Percentiles rank a stretch among this genome's conserved stretches.
Conservation (phyloP, 2,888 invertebrate species). For the Entomobrya proxima region DNA sequence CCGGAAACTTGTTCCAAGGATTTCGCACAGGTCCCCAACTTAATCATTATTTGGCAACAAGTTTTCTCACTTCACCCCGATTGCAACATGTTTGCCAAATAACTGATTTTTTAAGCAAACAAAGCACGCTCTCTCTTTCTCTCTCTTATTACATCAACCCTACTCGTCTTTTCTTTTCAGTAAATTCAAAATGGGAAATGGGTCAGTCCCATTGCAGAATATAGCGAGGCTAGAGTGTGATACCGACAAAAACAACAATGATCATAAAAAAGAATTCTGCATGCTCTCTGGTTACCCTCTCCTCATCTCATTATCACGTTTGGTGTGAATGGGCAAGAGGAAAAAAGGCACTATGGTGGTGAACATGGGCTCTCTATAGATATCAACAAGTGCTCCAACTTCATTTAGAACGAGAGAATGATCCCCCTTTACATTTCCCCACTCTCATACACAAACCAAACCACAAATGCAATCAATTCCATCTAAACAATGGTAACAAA, state of each 20-base stretch:
- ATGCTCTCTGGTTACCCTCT: background rate
- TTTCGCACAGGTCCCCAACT: conserved; percentile 19
- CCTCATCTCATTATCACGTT: conserved; percentile 33
- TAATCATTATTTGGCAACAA: conserved; percentile 42
- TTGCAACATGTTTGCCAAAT: background rate
- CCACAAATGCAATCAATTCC: conserved; percentile 38
- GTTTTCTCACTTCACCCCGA: conserved; percentile 13
- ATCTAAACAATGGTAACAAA: conserved; percentile 14
- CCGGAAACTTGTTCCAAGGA: conserved; percentile 29
- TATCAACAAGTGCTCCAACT: conserved; percentile 34
- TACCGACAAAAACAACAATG: conserved; percentile 2
- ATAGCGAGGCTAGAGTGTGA: background rate
- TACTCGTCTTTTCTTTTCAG: background rate
- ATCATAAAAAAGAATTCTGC: background rate
- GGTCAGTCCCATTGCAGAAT: conserved; percentile 44
- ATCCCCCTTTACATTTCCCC: background rate
- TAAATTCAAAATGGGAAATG: conserved; percentile 37
- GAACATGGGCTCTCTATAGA: background rate
- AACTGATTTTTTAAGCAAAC: conserved; percentile 15
- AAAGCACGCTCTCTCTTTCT: background rate
- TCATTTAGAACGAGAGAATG: background rate
- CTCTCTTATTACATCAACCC: too few relatives aligned
- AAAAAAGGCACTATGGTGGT: background rate
- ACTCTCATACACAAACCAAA: background rate
- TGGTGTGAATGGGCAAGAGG: background rate